Conservation (phyloP, 2,113 vertebrate genomes). For the Elaphurus davidianus region DNA sequence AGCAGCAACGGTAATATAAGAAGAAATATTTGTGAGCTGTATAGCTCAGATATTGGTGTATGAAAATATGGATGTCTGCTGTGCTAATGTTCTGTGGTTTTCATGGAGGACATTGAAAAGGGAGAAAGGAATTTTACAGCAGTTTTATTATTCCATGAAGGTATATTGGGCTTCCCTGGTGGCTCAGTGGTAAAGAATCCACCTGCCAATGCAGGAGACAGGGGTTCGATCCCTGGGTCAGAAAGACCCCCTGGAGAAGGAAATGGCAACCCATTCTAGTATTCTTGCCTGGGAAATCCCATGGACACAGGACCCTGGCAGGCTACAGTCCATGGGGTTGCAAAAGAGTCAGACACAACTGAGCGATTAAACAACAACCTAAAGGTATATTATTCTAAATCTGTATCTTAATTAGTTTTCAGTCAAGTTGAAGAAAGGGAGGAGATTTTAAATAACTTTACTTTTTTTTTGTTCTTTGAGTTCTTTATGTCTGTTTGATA, state of each 20-base stretch:
- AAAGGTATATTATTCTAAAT: not conserved
- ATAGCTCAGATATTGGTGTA: not conserved
- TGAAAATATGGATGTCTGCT: not conserved
- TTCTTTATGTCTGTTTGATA: not conserved
- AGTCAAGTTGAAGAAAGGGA: not conserved
- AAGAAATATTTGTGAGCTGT: not conserved
- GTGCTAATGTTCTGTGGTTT: not conserved
- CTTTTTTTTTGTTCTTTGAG: not conserved
- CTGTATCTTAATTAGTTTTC: not conserved
- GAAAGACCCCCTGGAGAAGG: not conserved
- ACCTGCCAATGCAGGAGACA: not conserved
- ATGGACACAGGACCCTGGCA: not conserved
- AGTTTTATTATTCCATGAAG: not conserved
- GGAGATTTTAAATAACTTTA: slow-evolving; percentile 40
- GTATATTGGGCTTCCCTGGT: not conserved
- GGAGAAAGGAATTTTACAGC: not conserved
- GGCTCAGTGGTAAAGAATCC: not conserved
- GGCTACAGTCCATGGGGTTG: not conserved
- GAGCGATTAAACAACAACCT: not conserved
- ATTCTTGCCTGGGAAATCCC: not conserved
- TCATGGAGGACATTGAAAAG: not conserved
- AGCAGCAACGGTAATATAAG: not conserved
- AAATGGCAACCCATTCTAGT: not conserved
- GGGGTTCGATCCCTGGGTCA: not conserved
- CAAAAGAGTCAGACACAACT: not conserved